A percentile compares a stretch with the other conserved stretches of the same genome.
phyloP scores from a whole-genome alignment of 2,888 invertebrate genomes.

The Papilio demoleus region DNA sequence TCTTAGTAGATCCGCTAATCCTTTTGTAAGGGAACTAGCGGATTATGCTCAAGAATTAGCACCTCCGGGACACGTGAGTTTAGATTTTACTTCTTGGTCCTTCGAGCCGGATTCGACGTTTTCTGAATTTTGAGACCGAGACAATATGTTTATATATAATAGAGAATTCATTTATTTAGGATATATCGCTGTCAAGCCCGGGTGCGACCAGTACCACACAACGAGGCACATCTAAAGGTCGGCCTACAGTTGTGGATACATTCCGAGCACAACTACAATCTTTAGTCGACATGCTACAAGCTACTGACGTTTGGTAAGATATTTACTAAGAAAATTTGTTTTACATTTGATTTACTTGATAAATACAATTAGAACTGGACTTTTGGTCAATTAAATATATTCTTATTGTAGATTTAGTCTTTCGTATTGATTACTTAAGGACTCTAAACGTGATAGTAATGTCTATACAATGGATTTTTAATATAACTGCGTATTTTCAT shows the following conservation, averaged over 20 bases:
- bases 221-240: slow-evolving; percentile 93
- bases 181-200: slow-evolving; percentile 74
- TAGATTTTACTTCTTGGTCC: neutral
- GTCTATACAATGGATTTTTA: too few species aligned
- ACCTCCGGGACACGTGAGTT: slow-evolving; percentile 85
- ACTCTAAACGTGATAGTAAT: too few species aligned
- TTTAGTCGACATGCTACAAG: slow-evolving; percentile 94
- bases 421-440: too few species aligned
- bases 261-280: slow-evolving; percentile 94
- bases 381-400: too few species aligned
- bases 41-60: slow-evolving; percentile 80
- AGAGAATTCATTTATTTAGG: slow-evolving; percentile 67
- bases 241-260: slow-evolving; percentile 95
- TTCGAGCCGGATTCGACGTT: slow-evolving; percentile 5
- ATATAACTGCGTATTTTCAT: too few species aligned
- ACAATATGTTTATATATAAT: too few species aligned
- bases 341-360: too few species aligned
- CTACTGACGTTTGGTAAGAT: slow-evolving; percentile 92
- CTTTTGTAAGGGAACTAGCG: slow-evolving; percentile 91
- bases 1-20: slow-evolving; percentile 91
- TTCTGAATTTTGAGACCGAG: too few species aligned
- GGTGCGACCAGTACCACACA: slow-evolving; percentile 84
- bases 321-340: neutral
- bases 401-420: too few species aligned
- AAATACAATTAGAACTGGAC: too few species aligned